A percentile compares a stretch with the other conserved stretches of the same genome.
Evolutionary conservation across 1,140 invertebrate genomes (phyloP).

Genomic region (Leptoteleia sp.): DNA sequence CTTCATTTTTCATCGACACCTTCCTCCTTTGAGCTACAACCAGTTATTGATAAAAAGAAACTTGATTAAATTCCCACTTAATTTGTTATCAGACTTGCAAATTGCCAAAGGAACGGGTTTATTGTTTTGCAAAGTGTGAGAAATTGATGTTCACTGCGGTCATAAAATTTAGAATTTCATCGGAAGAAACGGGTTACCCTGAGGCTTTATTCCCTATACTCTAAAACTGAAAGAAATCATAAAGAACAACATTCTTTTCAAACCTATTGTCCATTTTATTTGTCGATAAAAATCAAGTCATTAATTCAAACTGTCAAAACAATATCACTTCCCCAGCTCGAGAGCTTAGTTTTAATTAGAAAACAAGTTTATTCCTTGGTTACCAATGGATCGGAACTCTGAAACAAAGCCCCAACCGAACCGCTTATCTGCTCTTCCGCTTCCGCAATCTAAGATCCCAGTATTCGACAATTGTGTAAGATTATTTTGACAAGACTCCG

Average conservation of each 20-base stretch:
- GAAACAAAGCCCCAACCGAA: background rate
- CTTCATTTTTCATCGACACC: conserved; percentile 10
- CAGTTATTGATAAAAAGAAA: conserved; percentile 23
- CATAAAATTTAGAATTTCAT: conserved; percentile 16
- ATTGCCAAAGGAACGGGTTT: conserved; percentile 18
- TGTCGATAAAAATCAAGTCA: background rate
- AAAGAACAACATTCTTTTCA: background rate
- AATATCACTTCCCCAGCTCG: background rate
- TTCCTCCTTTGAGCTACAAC: conserved; percentile 3
- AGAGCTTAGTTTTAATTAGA: background rate
- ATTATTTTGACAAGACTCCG: conserved; percentile 32
- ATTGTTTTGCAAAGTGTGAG: conserved; percentile 12
- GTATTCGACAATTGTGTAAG: conserved; percentile 1
- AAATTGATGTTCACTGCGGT: conserved; percentile 21
- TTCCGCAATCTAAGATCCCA: conserved; percentile 14
- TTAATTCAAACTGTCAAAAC: conserved; percentile 1
- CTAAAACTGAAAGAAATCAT: background rate
- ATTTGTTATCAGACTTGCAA: conserved; percentile 37
- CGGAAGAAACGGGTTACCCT: conserved; percentile 5
- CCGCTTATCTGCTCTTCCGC: conserved; percentile 6
- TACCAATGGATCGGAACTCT: too few species aligned
- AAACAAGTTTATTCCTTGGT: conserved; percentile 7
- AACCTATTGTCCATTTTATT: too few species aligned
- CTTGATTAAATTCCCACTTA: conserved; percentile 28
- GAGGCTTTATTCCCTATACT: background rate